These are phyloP conservation scores for Oryzaephilus surinamensis DNA, from an alignment of 1,140 invertebrate species.

Conservation along the genomic window DNA sequence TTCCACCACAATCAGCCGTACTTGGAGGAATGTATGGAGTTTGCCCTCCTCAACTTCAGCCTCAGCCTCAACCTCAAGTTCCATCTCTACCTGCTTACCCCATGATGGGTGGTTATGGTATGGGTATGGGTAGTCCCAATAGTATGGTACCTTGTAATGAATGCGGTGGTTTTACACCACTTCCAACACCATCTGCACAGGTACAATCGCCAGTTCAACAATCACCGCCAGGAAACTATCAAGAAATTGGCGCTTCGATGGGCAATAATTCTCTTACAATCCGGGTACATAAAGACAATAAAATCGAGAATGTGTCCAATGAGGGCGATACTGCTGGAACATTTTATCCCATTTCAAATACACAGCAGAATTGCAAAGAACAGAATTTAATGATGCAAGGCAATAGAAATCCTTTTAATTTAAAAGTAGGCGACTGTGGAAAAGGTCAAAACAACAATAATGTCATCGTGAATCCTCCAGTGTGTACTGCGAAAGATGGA, in stretches of 20 bases:
- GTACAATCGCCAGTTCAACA: not conserved
- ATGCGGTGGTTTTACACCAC: constrained; percentile 13
- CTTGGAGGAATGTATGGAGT: too few relatives aligned
- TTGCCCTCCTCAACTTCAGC: too few relatives aligned
- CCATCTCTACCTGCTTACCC: too few relatives aligned
- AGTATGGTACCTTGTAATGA: constrained; percentile 23
- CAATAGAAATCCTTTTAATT: constrained; percentile 22
- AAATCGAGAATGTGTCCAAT: constrained; percentile 23
- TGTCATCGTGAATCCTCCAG: constrained; percentile 27
- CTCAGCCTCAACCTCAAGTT: too few relatives aligned
- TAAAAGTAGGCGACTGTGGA: constrained; percentile 21
- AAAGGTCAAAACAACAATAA: constrained; percentile 17
- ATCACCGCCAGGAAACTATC: constrained; percentile 27
- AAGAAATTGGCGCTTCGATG: constrained; percentile 36
- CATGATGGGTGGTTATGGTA: too few relatives aligned
- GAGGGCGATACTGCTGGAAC: too few relatives aligned
- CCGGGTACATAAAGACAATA: constrained; percentile 32
- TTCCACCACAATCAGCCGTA: too few relatives aligned
- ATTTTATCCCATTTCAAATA: too few relatives aligned
- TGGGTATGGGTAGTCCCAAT: not conserved
- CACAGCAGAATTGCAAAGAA: constrained; percentile 1
- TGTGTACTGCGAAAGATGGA: constrained; percentile 22
- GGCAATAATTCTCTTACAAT: constrained; percentile 35
- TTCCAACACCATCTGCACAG: constrained; percentile 4
- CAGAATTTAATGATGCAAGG: too few relatives aligned